phyloP scores from a whole-genome alignment of 2,888 invertebrate species.

The Leptinotarsa haldemani region DNA sequence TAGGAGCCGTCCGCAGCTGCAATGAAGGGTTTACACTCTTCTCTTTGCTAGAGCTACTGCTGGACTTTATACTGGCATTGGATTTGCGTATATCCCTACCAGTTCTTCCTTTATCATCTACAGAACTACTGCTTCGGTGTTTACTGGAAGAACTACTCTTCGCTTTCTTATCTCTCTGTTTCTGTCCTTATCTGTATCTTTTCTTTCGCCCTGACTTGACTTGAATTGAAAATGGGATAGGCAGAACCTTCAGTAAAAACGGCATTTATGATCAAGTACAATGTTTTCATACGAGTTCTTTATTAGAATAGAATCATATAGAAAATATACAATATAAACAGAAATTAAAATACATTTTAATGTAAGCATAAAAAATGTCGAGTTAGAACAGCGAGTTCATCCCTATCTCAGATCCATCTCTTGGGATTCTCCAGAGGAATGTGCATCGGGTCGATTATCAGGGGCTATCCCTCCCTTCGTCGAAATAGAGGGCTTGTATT shows the following conservation, averaged over 20 bases:
- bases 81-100: slow-evolving; percentile 46
- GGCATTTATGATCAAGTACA: too few relatives aligned
- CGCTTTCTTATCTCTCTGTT: slow-evolving; percentile 56
- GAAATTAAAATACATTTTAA: too few relatives aligned
- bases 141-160: slow-evolving; percentile 51
- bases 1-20: slow-evolving; percentile 60
- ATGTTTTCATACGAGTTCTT: too few relatives aligned
- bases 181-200: slow-evolving; percentile 47
- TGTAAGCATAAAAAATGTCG: too few relatives aligned
- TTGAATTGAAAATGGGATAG: too few relatives aligned
- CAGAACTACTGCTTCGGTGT: slow-evolving; percentile 55
- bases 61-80: slow-evolving; percentile 29
- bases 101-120: slow-evolving; percentile 50
- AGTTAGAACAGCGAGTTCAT: too few relatives aligned
- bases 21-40: slow-evolving; percentile 59
- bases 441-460: not conserved
- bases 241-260: too few relatives aligned
- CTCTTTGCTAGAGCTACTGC: slow-evolving; percentile 43
- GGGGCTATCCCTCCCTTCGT: not conserved
- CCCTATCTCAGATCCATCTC: not conserved
- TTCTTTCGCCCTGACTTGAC: slow-evolving; percentile 52
- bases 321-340: too few relatives aligned
- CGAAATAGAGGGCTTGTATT: not conserved
- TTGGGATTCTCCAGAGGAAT: not conserved
- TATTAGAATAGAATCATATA: too few relatives aligned